Conservation (phyloP, 2,888 invertebrate species). For the Heteromyza rotundicornis region DNA sequence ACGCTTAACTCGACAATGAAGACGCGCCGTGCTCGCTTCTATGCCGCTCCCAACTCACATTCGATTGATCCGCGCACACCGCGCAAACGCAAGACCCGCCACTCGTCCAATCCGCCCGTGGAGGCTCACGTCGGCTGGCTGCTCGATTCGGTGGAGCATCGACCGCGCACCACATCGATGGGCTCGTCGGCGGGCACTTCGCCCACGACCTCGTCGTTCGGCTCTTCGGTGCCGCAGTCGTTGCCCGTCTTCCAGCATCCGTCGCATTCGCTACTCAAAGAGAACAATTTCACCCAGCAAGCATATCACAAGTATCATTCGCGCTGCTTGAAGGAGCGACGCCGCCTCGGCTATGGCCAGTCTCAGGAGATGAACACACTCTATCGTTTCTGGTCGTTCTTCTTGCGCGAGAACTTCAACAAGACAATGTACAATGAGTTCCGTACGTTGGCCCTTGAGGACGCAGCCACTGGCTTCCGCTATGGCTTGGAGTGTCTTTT, state of each 20-base stretch:
- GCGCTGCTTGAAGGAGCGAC: conserved; percentile 88
- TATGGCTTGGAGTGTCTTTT: conserved; percentile 87
- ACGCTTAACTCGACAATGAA: conserved; percentile 53
- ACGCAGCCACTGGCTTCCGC: conserved; percentile 88
- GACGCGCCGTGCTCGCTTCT: conserved; percentile 80
- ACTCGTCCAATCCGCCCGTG: conserved; percentile 90
- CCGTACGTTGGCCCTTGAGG: conserved; percentile 86
- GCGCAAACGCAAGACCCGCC: conserved; percentile 88
- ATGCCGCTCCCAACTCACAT: conserved; percentile 88
- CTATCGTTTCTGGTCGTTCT: conserved; percentile 99
- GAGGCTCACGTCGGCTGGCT: conserved; percentile 98
- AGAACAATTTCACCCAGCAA: conserved; percentile 97
- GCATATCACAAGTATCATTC: conserved; percentile 96
- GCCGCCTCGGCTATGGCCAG: conserved; percentile 89
- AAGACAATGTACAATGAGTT: conserved; percentile 98
- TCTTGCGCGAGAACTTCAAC: conserved; percentile 97
- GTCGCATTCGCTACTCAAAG: conserved; percentile 90
- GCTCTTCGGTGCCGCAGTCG: conserved; percentile 80
- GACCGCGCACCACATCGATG: conserved; percentile 78
- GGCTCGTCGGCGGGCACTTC: conserved; percentile 84
- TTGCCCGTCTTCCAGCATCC: conserved; percentile 95
- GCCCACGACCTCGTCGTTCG: conserved; percentile 70
- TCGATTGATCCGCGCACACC: conserved; percentile 71
- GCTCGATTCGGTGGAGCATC: conserved; percentile 87
- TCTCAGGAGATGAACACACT: conserved; percentile 99